These are phyloP conservation scores for Phenacoccus solenopsis DNA, from an alignment of 1,140 invertebrate species.

Conservation along the genomic window DNA sequence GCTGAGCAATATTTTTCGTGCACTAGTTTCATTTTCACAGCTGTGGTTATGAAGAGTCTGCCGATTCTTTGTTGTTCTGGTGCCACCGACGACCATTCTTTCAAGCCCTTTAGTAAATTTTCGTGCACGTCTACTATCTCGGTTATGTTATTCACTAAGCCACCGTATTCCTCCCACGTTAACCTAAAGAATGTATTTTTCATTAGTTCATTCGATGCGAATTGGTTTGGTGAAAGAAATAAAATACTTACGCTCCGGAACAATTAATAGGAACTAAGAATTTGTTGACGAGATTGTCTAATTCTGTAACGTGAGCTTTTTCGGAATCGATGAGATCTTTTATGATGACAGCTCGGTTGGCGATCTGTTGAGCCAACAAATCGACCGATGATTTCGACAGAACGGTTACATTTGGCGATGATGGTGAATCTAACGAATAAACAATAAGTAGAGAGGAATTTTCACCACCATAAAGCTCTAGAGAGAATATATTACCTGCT, in stretches of 20 bases:
- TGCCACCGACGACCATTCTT: slow-evolving; percentile 54
- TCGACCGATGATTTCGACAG: slow-evolving; percentile 27
- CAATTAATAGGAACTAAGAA: slow-evolving; percentile 73
- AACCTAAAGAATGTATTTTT: slow-evolving; percentile 45
- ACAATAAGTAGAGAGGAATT: background rate
- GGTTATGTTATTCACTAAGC: slow-evolving; percentile 73
- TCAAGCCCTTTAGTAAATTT: slow-evolving; percentile 58
- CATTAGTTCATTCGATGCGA: background rate
- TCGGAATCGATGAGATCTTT: slow-evolving; percentile 90
- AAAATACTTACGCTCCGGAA: slow-evolving; percentile 62
- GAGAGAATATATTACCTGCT: slow-evolving; percentile 31
- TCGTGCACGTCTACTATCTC: slow-evolving; percentile 75
- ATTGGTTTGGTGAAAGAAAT: too few relatives aligned
- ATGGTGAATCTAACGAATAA: background rate
- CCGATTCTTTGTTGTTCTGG: slow-evolving; percentile 73
- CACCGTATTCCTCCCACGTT: slow-evolving; percentile 67
- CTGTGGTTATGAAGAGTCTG: slow-evolving; percentile 76
- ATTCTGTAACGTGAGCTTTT: slow-evolving; percentile 71
- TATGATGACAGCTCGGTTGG: slow-evolving; percentile 67
- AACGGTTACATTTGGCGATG: background rate
- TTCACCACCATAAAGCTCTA: background rate
- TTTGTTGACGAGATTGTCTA: slow-evolving; percentile 69
- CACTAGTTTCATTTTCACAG: slow-evolving; percentile 69
- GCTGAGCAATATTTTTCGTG: slow-evolving; percentile 79
- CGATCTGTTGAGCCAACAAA: slow-evolving; percentile 42